Evolutionary conservation across 2,797 vertebrate species (phyloP).

Genomic region (Galago senegalensis): DNA sequence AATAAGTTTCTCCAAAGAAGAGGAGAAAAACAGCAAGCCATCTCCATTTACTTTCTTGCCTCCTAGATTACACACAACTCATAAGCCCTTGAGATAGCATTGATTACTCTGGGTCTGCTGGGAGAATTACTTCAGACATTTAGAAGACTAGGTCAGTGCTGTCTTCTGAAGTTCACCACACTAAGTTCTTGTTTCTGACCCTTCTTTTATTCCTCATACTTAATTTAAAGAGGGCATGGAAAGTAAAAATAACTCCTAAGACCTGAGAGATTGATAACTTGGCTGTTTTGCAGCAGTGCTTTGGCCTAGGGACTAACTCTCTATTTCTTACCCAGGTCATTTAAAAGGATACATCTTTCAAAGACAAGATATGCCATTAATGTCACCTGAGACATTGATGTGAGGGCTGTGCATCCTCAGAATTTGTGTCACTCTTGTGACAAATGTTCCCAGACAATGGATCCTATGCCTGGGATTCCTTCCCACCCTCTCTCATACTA

Average conservation of each 20-base stretch:
- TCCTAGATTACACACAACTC: not conserved
- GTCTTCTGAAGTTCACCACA: not conserved
- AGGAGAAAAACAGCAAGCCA: not conserved
- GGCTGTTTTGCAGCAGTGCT: not conserved
- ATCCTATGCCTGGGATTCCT: not conserved
- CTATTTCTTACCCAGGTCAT: not conserved
- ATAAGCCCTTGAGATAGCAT: not conserved
- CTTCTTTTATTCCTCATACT: not conserved
- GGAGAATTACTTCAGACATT: not conserved
- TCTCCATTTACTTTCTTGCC: not conserved
- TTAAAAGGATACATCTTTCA: not conserved
- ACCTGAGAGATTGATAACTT: not conserved
- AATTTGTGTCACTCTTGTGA: not conserved
- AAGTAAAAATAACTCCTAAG: not conserved
- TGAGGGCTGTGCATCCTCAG: not conserved
- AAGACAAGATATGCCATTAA: not conserved
- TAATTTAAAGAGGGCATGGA: not conserved
- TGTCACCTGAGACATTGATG: not conserved
- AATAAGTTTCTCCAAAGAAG: not conserved
- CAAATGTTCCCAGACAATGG: not conserved
- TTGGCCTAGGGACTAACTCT: not conserved
- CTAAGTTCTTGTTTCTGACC: not conserved
- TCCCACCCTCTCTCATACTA: not conserved
- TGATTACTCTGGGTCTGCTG: not conserved
- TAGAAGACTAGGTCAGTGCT: not conserved